Percentiles rank a stretch among this genome's conserved stretches.
phyloP scores from a whole-genome alignment of 2,113 vertebrate species.

The Hystrix brachyura region DNA sequence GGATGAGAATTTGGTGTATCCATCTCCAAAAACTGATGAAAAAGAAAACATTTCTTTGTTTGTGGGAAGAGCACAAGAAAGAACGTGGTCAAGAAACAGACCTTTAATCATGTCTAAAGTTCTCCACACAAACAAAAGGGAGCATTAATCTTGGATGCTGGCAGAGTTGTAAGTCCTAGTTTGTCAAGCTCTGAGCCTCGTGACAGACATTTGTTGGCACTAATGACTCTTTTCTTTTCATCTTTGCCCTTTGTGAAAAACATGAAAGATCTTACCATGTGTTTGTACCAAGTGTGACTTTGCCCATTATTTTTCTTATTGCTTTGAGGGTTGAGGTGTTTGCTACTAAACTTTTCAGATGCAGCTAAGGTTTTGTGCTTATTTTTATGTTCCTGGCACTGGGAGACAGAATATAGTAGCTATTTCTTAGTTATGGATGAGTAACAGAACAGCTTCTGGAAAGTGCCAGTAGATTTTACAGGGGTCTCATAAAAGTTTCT shows the following conservation, averaged over 20 bases:
- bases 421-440: conserved; percentile 27
- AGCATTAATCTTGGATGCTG: conserved; percentile 65
- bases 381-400: background rate
- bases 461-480: conserved; percentile 20
- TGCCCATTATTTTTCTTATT: conserved; percentile 66
- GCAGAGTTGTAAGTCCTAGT: conserved; percentile 10
- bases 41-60: conserved; percentile 50
- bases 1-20: background rate
- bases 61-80: conserved; percentile 6
- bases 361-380: conserved; percentile 49
- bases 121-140: conserved; percentile 37
- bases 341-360: conserved; percentile 31
- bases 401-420: background rate
- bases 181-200: conserved; percentile 13
- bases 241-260: conserved; percentile 53
- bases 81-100: background rate
- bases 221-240: conserved; percentile 68
- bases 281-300: conserved; percentile 58
- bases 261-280: background rate
- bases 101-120: conserved; percentile 52
- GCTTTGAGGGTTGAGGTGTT: conserved; percentile 57
- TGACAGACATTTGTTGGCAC: conserved; percentile 40
- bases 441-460: background rate
- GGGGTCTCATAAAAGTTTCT: background rate
- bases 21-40: conserved; percentile 8